Evolutionary conservation across 2,888 invertebrate species (phyloP), one percentile per base, ranked within the genome.

Genomic region (Strigamia crassipes): DNA sequence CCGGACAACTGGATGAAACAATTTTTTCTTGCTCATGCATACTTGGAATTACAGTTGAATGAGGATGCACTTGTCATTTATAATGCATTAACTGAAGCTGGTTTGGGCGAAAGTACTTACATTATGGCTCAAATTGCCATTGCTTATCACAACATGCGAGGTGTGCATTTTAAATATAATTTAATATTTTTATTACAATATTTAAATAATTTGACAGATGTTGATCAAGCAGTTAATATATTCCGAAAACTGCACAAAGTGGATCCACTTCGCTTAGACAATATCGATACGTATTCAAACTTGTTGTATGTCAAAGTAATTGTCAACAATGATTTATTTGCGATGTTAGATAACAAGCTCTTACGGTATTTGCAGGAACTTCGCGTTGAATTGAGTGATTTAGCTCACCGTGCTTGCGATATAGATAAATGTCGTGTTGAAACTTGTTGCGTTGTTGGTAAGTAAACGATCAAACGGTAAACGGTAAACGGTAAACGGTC

Each of bases 341-440:
- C n/a, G 21, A 3, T 6, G 10, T 23, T 80, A 4, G 18, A 18
- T 83, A 82, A 23, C 77, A 79, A 18, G 23, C 18, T 61, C 21
- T 61, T 15, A 10, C n/a, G n/a, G n/a, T 21, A 0, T 82, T 83
- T 85, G 5, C 83, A 88, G 89, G 97, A 97, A 87, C 92, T 95
- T 89, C 92, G 94, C 86, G 95, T 94, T 84, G 96, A 97, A 87
- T 90, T 99, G 84, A 96, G 97, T 2, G 92, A 95, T 87, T 90
- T 99, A 84, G 99, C 99, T 0, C 97, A 99, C 86, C 93, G 93
- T 86, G 96, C 96, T 77, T 94, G 95, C 81, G 93, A 94, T 86
- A 95, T 97, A 85, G 97, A 99, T 88, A 98, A 98, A 89, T 99
- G 97, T 87, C 90, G 96, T 85, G 95, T 97, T 27, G 98, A 99